phyloP scores from a whole-genome alignment of 2,888 invertebrate genomes.

The Leptopilina syphax region DNA sequence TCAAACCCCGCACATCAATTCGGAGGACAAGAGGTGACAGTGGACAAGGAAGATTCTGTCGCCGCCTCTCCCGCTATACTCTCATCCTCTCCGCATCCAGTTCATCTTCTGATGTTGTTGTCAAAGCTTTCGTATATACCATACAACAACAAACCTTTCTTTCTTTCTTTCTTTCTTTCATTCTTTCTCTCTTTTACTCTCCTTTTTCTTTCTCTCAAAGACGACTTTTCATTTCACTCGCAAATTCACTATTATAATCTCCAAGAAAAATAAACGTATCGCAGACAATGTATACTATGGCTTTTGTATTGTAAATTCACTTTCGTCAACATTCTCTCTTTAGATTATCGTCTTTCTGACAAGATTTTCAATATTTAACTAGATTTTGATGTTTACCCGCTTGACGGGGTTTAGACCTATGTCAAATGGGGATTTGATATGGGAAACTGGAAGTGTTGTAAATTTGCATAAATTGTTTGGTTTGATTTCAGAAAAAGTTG shows the following conservation, averaged over 20 bases:
- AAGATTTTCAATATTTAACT: too few relatives aligned
- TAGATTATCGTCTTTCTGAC: too few relatives aligned
- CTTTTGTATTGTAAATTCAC: neutral
- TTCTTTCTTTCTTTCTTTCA: too few relatives aligned
- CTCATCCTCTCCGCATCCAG: constrained; percentile 12
- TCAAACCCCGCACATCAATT: constrained; percentile 48
- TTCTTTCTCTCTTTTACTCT: neutral
- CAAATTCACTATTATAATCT: constrained; percentile 1
- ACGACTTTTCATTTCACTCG: constrained; percentile 23
- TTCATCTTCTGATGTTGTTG: constrained; percentile 9
- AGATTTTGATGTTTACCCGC: too few relatives aligned
- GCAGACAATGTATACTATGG: neutral
- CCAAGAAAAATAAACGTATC: constrained; percentile 1
- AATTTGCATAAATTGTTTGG: too few relatives aligned
- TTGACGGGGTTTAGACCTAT: too few relatives aligned
- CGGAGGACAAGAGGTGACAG: constrained; percentile 31
- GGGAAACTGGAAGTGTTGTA: too few relatives aligned
- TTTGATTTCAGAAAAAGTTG: too few relatives aligned
- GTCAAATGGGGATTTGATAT: too few relatives aligned
- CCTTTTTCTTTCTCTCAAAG: neutral
- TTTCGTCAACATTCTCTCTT: neutral
- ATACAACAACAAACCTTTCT: neutral
- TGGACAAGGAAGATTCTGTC: constrained; percentile 38
- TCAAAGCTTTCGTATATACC: constrained; percentile 10
- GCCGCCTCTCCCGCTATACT: constrained; percentile 13